phyloP scores from a whole-genome alignment of 2,113 vertebrate species.

The Oncorhynchus keta region DNA sequence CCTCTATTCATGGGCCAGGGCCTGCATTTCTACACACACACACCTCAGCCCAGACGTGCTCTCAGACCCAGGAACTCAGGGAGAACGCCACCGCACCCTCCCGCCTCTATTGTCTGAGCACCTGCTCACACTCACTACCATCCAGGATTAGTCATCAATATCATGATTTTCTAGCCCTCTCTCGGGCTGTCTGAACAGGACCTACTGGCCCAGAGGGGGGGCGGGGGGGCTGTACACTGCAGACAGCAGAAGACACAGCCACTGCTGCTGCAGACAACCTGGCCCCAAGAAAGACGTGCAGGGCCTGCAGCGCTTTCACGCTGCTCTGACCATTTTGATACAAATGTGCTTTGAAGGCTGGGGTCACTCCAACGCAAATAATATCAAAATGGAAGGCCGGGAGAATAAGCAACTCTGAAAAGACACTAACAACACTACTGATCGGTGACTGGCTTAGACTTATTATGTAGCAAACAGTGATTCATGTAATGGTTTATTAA shows the following conservation, averaged over 20 bases:
- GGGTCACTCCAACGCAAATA: slow-evolving; percentile 76
- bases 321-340: slow-evolving; percentile 78
- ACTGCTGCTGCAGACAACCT: slow-evolving; percentile 1
- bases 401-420: background rate
- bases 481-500: too few relatives aligned
- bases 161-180: slow-evolving; percentile 36
- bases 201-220: slow-evolving; percentile 50
- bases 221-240: slow-evolving; percentile 32
- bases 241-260: slow-evolving; percentile 35
- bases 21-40: slow-evolving; percentile 70
- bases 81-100: slow-evolving; percentile 51
- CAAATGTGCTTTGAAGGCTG: slow-evolving; percentile 77
- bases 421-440: slow-evolving; percentile 6
- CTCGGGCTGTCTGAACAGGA: background rate
- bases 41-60: slow-evolving; percentile 55
- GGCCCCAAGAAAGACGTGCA: slow-evolving; percentile 59
- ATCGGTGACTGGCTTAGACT: too few relatives aligned
- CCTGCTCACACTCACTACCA: slow-evolving; percentile 67
- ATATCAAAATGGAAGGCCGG: slow-evolving; percentile 72
- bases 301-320: slow-evolving; percentile 72
- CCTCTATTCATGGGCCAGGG: slow-evolving; percentile 73
- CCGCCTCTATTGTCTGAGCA: slow-evolving; percentile 59
- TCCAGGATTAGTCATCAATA: slow-evolving; percentile 64
- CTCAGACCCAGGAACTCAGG: slow-evolving; percentile 52
- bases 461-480: too few relatives aligned